phyloP scores from a whole-genome alignment of 2,113 vertebrate species.

The Microcebus jonahi region DNA sequence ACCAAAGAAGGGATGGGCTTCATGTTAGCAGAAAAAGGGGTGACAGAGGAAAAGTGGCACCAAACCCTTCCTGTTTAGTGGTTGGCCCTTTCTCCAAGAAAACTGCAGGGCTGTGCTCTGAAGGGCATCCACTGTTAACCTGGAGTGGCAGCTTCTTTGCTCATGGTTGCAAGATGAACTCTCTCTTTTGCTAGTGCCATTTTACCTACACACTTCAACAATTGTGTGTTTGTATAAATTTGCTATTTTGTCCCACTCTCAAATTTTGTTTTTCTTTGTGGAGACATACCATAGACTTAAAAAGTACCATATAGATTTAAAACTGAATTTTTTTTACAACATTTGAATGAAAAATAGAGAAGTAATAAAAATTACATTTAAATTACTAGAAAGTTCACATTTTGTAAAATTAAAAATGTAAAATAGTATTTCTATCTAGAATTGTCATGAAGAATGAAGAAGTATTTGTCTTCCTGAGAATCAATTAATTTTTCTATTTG shows the following conservation, averaged over 20 bases:
- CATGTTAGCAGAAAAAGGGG: background rate
- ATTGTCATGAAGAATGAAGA: slow-evolving; percentile 16
- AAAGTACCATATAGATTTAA: background rate
- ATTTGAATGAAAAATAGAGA: background rate
- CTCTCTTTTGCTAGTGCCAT: background rate
- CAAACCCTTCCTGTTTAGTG: background rate
- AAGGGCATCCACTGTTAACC: fast-evolving
- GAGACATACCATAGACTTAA: background rate
- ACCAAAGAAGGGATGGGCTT: background rate
- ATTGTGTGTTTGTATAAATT: background rate
- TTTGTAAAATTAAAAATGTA: background rate
- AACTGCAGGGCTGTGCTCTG: background rate
- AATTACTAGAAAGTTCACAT: background rate
- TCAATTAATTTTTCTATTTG: background rate
- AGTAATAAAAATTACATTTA: background rate
- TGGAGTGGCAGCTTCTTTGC: background rate
- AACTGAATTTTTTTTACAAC: background rate
- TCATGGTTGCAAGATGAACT: background rate
- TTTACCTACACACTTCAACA: background rate
- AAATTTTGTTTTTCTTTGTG: background rate
- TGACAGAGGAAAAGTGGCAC: background rate
- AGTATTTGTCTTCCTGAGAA: background rate
- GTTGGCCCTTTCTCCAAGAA: background rate
- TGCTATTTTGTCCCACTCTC: background rate
- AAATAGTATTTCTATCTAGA: background rate